Percentiles rank a stretch among this genome's conserved stretches.
Evolutionary conservation across 2,113 vertebrate genomes (phyloP).

Genomic region (Oxyura jamaicensis): DNA sequence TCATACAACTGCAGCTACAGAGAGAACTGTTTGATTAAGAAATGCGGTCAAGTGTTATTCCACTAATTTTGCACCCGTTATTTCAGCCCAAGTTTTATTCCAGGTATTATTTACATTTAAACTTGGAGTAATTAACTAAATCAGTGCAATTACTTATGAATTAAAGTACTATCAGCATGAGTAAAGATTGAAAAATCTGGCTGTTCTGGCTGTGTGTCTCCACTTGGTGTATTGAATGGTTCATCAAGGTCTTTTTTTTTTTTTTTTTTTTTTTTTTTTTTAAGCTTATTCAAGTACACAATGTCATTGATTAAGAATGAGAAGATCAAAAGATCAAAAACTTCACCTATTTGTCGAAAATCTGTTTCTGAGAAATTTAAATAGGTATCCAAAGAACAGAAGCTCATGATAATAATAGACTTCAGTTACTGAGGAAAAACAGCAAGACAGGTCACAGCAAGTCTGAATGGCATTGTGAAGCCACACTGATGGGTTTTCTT

Average conservation of each 20-base stretch:
- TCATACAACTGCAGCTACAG: background rate
- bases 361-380: background rate
- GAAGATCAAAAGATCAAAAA: constrained; percentile 15
- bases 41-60: background rate
- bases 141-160: background rate
- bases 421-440: background rate
- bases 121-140: background rate
- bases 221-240: background rate
- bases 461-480: background rate
- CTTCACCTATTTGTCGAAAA: background rate
- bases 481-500: background rate
- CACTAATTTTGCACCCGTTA: background rate
- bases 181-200: background rate
- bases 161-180: background rate
- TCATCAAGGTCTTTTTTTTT: background rate
- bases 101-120: background rate
- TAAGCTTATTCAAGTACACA: background rate
- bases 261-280: background rate
- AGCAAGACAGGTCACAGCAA: background rate
- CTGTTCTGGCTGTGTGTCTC: background rate
- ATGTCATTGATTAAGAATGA: background rate
- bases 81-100: background rate
- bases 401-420: background rate
- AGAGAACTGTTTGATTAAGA: background rate
- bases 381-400: background rate